A percentile compares a stretch with the other conserved stretches of the same genome.
Conservation (phyloP, 2,113 vertebrate genomes). For the Nothocercus julius region DNA sequence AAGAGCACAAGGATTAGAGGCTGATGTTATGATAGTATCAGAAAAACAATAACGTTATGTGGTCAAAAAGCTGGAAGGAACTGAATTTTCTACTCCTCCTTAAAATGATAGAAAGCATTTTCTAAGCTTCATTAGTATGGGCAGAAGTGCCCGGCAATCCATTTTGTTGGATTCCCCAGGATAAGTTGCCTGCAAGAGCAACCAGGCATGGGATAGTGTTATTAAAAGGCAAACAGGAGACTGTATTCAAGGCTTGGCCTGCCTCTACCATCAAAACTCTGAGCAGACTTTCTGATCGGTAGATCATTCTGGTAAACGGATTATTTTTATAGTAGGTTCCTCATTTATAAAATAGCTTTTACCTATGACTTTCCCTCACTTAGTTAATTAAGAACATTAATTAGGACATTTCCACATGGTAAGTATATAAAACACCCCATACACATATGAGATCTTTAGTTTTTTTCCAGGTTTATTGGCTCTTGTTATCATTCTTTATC, state of each 20-base stretch:
- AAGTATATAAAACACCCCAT: neutral
- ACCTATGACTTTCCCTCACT: neutral
- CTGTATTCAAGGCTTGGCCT: neutral
- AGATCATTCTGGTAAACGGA: neutral
- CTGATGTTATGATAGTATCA: neutral
- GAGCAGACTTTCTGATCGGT: neutral
- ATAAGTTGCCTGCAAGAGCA: neutral
- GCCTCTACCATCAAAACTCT: neutral
- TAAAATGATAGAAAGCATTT: neutral
- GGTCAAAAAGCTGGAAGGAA: neutral
- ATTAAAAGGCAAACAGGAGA: neutral
- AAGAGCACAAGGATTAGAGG: neutral
- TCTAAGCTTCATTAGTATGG: neutral
- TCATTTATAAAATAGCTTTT: neutral
- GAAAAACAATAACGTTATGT: neutral
- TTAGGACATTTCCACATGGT: neutral
- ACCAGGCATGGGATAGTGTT: accelerated
- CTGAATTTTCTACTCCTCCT: neutral
- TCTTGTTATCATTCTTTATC: neutral
- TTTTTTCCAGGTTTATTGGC: neutral
- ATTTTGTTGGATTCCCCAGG: neutral
- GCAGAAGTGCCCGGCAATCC: neutral
- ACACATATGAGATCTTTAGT: neutral
- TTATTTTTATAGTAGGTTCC: neutral
- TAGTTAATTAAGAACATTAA: neutral